These are phyloP conservation scores for Bombus waltoni DNA, from an alignment of 1,140 invertebrate species.

Conservation along the genomic window DNA sequence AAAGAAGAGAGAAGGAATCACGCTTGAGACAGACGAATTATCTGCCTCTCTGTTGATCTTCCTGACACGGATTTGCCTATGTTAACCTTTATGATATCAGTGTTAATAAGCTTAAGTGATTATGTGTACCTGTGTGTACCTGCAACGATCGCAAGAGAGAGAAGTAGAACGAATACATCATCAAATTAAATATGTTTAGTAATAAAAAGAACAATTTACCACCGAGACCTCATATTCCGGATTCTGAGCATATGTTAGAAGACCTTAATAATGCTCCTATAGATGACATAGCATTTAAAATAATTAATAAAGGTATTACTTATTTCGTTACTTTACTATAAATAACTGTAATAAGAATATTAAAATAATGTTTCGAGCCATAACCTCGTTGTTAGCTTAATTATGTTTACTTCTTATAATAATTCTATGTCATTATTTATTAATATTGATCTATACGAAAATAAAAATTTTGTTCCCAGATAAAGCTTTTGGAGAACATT, in stretches of 20 bases:
- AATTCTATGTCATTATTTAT: neutral
- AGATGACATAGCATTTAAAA: slow-evolving; percentile 72
- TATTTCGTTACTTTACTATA: neutral
- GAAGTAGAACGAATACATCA: neutral
- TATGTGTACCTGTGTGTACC: no score
- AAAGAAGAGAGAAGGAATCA: no score
- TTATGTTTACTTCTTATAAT: neutral
- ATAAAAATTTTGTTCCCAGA: slow-evolving; percentile 42
- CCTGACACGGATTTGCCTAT: no score
- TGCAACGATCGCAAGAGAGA: neutral
- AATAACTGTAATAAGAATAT: neutral
- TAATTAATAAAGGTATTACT: slow-evolving; percentile 68
- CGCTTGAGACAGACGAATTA: no score
- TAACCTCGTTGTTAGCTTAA: neutral
- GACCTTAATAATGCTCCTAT: slow-evolving; percentile 66
- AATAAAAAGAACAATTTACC: slow-evolving; percentile 74
- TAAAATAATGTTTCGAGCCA: neutral
- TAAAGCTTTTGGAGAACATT: slow-evolving; percentile 50
- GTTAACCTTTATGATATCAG: no score
- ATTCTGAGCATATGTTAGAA: slow-evolving; percentile 72
- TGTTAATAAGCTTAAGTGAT: neutral
- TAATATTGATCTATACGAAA: neutral
- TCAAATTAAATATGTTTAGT: slow-evolving; percentile 68
- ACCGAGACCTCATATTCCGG: slow-evolving; percentile 69
- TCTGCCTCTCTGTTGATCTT: no score